Percentiles rank a stretch among this genome's conserved stretches.
Evolutionary conservation across 2,113 vertebrate genomes (phyloP).

Genomic region (Salminus brasiliensis): DNA sequence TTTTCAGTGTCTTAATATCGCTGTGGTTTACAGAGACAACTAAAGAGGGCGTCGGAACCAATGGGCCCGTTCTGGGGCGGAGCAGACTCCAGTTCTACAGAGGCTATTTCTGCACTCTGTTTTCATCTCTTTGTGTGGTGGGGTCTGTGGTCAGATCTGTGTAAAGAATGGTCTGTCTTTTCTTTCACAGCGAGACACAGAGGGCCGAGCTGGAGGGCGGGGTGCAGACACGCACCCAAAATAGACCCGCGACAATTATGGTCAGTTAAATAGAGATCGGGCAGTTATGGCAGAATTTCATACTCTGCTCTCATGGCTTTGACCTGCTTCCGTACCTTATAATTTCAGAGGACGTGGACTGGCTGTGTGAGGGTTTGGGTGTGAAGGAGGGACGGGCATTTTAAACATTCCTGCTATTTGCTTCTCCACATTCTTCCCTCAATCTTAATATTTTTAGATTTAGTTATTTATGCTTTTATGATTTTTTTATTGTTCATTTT

Average conservation of each 20-base stretch:
- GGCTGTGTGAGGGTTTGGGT: background rate
- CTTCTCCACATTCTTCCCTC: too few species aligned
- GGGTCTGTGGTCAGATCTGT: slow-evolving; percentile 43
- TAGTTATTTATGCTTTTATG: too few species aligned
- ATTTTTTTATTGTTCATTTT: too few species aligned
- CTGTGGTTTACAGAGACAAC: slow-evolving; percentile 62
- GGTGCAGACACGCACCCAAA: slow-evolving; percentile 27
- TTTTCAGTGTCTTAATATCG: slow-evolving; percentile 31
- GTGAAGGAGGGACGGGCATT: background rate
- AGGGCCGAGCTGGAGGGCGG: slow-evolving; percentile 33
- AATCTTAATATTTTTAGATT: too few species aligned
- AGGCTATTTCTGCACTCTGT: slow-evolving; percentile 35
- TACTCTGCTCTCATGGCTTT: background rate
- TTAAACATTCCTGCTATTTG: too few species aligned
- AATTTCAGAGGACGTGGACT: background rate
- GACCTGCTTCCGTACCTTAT: background rate
- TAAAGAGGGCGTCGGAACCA: slow-evolving; percentile 9
- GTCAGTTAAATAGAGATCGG: slow-evolving; percentile 33
- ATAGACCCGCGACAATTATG: slow-evolving; percentile 41
- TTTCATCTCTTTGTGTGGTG: slow-evolving; percentile 35
- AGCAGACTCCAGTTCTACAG: slow-evolving; percentile 20
- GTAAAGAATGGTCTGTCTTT: slow-evolving; percentile 43
- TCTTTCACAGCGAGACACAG: slow-evolving; percentile 24
- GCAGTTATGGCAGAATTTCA: slow-evolving; percentile 11
- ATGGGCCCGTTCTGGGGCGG: slow-evolving; percentile 30